These are phyloP conservation scores for Stichopus chloronotus DNA, from an alignment of 35 echinoderm and acorn worm species.

Conservation along the genomic window DNA sequence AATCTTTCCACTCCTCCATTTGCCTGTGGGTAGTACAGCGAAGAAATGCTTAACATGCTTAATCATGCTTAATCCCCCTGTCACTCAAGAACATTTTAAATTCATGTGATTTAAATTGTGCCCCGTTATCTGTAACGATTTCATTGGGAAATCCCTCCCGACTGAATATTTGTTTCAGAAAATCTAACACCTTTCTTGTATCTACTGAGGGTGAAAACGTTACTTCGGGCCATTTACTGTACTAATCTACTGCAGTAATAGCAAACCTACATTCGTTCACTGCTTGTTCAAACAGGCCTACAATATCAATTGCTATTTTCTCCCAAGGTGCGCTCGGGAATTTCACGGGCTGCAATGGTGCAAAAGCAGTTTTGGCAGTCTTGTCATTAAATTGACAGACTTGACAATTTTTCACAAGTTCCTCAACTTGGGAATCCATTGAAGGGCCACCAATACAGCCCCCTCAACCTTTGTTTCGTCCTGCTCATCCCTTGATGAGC, in stretches of 20 bases:
- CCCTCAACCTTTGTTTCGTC: constrained; percentile 38
- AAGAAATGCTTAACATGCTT: too few species aligned
- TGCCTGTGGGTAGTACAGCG: constrained; percentile 1
- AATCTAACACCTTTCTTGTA: not conserved
- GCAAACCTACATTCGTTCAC: constrained; percentile 22
- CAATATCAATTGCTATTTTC: constrained; percentile 40
- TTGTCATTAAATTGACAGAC: constrained; percentile 23
- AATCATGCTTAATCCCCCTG: constrained; percentile 1
- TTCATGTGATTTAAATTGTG: constrained; percentile 9
- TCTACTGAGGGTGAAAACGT: constrained; percentile 2
- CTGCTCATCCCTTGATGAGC: constrained; percentile 21
- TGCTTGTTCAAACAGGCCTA: not conserved
- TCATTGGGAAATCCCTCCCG: constrained; percentile 2
- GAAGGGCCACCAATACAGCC: constrained; percentile 36
- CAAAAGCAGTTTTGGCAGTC: not conserved
- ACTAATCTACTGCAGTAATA: constrained; percentile 15
- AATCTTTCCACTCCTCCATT: not conserved
- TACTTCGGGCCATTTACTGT: constrained; percentile 1
- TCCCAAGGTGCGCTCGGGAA: constrained; percentile 6
- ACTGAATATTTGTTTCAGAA: constrained; percentile 39
- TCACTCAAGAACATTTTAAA: constrained; percentile 3
- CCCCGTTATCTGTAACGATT: constrained; percentile 15
- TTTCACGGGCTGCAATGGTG: not conserved
- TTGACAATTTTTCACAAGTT: not conserved
- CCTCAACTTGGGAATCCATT: constrained; percentile 19